These are phyloP conservation scores for Mesorhabditis spiculigera DNA, from an alignment of 2,888 invertebrate genomes.

Conservation along the genomic window DNA sequence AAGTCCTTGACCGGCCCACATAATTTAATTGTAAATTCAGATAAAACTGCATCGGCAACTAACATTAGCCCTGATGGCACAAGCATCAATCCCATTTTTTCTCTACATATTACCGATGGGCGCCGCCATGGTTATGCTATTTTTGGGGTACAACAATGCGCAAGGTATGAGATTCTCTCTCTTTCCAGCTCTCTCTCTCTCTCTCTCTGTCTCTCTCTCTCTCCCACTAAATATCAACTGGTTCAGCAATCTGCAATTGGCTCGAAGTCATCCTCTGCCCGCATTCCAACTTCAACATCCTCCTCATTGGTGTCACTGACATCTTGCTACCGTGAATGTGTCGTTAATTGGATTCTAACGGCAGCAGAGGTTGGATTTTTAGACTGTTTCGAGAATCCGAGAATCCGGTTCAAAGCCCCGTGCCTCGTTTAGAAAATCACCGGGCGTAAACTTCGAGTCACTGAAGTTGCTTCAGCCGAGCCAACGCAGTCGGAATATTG, in stretches of 20 bases:
- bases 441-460: background rate
- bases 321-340: background rate
- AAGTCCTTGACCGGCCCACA: background rate
- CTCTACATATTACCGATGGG: background rate
- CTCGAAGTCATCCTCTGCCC: background rate
- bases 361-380: background rate
- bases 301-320: background rate
- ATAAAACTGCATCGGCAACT: conserved; percentile 4
- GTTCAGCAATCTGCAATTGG: background rate
- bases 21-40: background rate
- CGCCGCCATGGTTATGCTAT: background rate
- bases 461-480: background rate
- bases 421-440: background rate
- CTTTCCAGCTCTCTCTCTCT: background rate
- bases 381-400: too few species aligned
- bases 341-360: background rate
- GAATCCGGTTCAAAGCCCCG: too few species aligned
- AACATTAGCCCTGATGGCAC: conserved; percentile 2
- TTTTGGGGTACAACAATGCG: background rate
- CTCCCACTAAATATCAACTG: too few species aligned
- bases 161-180: background rate
- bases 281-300: background rate
- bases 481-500: background rate
- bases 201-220: too few species aligned
- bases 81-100: background rate